phyloP scores from a whole-genome alignment of 2,797 vertebrate genomes.

The Podargus strigoides region DNA sequence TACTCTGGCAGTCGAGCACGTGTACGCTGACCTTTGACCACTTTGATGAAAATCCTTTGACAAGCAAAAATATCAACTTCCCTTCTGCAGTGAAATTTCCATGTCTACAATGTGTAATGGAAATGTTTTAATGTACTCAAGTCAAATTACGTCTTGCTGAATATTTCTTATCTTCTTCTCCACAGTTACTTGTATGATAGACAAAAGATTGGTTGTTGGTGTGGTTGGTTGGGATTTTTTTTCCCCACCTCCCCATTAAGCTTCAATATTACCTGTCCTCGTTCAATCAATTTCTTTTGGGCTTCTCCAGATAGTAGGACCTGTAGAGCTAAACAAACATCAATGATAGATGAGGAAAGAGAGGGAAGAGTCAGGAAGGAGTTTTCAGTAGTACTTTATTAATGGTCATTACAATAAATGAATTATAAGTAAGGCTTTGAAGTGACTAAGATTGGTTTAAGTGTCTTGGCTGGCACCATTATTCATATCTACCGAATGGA shows the following conservation, averaged over 20 bases:
- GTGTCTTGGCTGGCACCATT: neutral
- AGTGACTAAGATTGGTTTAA: neutral
- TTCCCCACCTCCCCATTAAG: neutral
- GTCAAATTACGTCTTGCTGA: neutral
- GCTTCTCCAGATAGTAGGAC: neutral
- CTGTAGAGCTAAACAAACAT: neutral
- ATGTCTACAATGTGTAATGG: neutral
- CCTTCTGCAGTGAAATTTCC: constrained; percentile 39
- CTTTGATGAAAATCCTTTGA: constrained; percentile 26
- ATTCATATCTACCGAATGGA: accelerated
- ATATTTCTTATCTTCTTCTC: neutral
- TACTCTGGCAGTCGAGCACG: neutral
- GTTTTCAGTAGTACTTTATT: neutral
- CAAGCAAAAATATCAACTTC: constrained; percentile 43
- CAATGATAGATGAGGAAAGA: neutral
- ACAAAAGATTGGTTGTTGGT: neutral
- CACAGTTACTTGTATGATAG: accelerated
- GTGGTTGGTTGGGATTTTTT: too few species aligned
- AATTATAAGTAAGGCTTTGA: neutral
- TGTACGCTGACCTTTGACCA: constrained; percentile 50
- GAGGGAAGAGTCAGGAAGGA: neutral
- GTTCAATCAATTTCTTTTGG: neutral
- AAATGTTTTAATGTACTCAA: neutral
- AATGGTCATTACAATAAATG: neutral
- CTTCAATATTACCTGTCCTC: neutral